Percentiles rank a stretch among this genome's conserved stretches.
Evolutionary conservation across 1,140 invertebrate species (phyloP).

Genomic region (Diabrotica virgifera): DNA sequence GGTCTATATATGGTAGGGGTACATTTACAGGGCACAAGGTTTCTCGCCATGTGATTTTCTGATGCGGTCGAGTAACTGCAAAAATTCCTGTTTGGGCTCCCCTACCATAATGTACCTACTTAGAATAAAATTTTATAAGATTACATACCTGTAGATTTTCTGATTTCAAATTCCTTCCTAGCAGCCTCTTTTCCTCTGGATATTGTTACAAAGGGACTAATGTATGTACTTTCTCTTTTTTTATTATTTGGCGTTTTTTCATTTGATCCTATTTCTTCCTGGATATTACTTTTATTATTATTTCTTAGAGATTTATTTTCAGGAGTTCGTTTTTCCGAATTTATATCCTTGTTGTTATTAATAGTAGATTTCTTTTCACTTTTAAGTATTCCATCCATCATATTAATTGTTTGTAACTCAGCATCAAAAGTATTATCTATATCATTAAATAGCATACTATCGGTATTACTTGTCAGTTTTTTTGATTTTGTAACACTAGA

Average conservation of each 20-base stretch:
- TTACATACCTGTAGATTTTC: conserved; percentile 17
- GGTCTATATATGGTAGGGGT: too few relatives aligned
- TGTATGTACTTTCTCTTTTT: conserved; percentile 20
- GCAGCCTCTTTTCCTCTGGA: conserved; percentile 39
- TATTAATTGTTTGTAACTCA: not conserved
- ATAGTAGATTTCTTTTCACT: not conserved
- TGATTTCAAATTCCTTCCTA: conserved; percentile 32
- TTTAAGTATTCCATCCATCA: not conserved
- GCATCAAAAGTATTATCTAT: not conserved
- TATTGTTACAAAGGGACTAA: conserved; percentile 46
- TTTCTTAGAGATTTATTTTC: not conserved
- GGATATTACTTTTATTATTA: not conserved
- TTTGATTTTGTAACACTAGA: not conserved
- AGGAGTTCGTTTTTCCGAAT: not conserved
- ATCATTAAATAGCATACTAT: not conserved
- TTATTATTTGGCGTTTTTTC: too few relatives aligned
- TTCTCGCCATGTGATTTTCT: too few relatives aligned
- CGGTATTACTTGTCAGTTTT: too few relatives aligned
- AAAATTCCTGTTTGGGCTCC: too few relatives aligned
- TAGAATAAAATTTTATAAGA: not conserved
- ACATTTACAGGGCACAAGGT: too few relatives aligned
- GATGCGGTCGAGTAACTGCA: too few relatives aligned
- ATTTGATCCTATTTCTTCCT: not conserved
- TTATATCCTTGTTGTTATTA: not conserved
- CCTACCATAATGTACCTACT: too few relatives aligned